Evolutionary conservation across 2,888 invertebrate genomes (phyloP).

Genomic region (Ctena decussata): DNA sequence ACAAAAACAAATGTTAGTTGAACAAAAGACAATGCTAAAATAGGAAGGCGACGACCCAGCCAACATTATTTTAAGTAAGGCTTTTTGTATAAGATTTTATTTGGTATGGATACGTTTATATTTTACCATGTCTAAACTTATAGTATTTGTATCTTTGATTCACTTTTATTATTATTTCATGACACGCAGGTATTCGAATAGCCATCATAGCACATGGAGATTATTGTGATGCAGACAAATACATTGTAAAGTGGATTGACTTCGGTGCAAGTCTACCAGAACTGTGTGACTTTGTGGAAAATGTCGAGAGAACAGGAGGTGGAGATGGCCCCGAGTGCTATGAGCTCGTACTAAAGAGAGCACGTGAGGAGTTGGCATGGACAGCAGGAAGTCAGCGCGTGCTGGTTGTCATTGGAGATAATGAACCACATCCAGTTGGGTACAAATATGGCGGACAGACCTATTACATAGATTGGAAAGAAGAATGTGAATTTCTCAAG

Average conservation of each 20-base stretch:
- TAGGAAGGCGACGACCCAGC: no score
- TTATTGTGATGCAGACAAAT: constrained; percentile 78
- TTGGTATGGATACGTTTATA: no score
- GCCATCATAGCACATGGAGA: constrained; percentile 83
- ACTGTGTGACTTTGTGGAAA: constrained; percentile 76
- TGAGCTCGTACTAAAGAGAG: constrained; percentile 80
- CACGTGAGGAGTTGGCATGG: constrained; percentile 76
- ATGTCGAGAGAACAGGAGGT: constrained; percentile 75
- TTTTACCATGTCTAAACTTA: no score
- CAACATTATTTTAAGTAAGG: no score
- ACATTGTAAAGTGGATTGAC: constrained; percentile 80
- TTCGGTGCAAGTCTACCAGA: constrained; percentile 75
- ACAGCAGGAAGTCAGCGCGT: constrained; percentile 77
- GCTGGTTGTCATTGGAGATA: constrained; percentile 81
- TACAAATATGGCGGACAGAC: constrained; percentile 67
- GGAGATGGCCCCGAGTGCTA: constrained; percentile 83
- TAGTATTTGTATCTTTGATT: no score
- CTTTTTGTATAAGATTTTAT: no score
- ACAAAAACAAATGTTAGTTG: no score
- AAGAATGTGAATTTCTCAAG: constrained; percentile 62
- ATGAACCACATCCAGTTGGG: constrained; percentile 74
- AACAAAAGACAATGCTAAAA: no score
- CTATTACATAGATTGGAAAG: constrained; percentile 77
- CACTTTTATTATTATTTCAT: no score
- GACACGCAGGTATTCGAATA: constrained; percentile 76